Percentiles rank a stretch among this genome's conserved stretches.
Conservation (phyloP, 1,140 invertebrate genomes). For the Drosophila mayri region DNA sequence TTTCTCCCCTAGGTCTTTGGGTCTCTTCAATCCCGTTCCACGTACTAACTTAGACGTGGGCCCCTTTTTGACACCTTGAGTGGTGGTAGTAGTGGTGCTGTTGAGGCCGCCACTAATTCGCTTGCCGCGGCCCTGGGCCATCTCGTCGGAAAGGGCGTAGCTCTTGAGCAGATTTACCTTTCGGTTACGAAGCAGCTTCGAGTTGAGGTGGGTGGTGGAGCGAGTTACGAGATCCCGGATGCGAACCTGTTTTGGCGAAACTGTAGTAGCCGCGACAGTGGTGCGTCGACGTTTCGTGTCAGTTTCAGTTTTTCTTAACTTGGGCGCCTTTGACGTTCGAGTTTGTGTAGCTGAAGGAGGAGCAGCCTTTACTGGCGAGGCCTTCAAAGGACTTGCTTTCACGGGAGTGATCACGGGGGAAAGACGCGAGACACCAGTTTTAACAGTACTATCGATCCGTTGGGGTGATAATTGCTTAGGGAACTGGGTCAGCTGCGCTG, state of each 20-base stretch:
- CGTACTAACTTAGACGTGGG: conserved; percentile 4
- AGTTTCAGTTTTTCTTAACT: neutral
- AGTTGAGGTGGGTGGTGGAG: conserved; percentile 66
- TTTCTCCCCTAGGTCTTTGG: conserved; percentile 6
- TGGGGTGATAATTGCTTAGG: neutral
- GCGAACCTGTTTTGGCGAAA: conserved; percentile 2
- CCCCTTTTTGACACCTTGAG: conserved; percentile 9
- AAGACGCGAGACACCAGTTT: conserved; percentile 6
- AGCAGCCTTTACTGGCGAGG: neutral
- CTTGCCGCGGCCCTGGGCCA: conserved; percentile 26
- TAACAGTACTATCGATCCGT: neutral
- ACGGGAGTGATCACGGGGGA: neutral
- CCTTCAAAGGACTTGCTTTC: neutral
- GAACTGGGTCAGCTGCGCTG: neutral
- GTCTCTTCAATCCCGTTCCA: neutral
- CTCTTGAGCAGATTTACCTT: conserved; percentile 67
- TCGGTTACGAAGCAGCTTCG: conserved; percentile 67
- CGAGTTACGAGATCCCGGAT: conserved; percentile 64
- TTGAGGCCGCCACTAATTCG: conserved; percentile 47
- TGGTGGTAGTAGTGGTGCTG: conserved; percentile 25
- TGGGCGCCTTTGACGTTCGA: neutral
- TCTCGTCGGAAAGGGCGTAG: conserved; percentile 55
- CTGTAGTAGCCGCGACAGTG: conserved; percentile 12
- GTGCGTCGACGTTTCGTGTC: conserved; percentile 40
- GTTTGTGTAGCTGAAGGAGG: neutral